These are phyloP conservation scores for Spheniscus mendiculus DNA, from an alignment of 2,113 vertebrate genomes.

Conservation along the genomic window DNA sequence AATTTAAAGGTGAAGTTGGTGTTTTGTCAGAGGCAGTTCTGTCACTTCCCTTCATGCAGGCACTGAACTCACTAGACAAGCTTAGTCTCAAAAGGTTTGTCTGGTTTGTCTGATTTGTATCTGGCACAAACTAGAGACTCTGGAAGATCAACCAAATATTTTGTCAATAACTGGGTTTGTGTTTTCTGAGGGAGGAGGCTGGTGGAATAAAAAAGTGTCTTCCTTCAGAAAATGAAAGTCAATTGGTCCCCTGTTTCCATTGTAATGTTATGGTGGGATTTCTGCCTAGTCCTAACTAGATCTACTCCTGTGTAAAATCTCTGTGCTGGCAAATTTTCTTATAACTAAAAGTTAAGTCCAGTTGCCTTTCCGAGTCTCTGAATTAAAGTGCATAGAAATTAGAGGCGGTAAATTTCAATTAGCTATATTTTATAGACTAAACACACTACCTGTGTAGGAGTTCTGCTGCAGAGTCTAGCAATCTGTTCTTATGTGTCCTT, in stretches of 20 bases:
- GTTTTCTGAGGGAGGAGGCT: not conserved
- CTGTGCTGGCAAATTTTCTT: not conserved
- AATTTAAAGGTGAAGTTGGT: not conserved
- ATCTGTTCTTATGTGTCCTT: not conserved
- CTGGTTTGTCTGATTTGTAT: not conserved
- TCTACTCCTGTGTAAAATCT: not conserved
- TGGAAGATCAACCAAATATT: not conserved
- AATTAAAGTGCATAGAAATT: not conserved
- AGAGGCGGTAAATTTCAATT: not conserved
- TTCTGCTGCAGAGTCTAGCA: not conserved
- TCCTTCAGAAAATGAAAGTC: not conserved
- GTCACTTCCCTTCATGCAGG: not conserved
- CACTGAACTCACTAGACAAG: not conserved
- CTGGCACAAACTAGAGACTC: not conserved
- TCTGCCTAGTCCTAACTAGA: not conserved
- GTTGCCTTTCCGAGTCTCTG: not conserved
- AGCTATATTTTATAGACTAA: not conserved
- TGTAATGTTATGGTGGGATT: not conserved
- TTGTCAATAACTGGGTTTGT: not conserved
- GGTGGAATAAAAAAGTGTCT: not conserved
- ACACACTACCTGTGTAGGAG: not conserved
- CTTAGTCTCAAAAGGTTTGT: not conserved
- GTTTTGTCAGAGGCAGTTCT: not conserved
- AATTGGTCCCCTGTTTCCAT: fast-evolving
- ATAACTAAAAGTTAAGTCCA: not conserved